Evolutionary conservation across 2,797 vertebrate genomes (phyloP).

Genomic region (Spea hammondii): DNA sequence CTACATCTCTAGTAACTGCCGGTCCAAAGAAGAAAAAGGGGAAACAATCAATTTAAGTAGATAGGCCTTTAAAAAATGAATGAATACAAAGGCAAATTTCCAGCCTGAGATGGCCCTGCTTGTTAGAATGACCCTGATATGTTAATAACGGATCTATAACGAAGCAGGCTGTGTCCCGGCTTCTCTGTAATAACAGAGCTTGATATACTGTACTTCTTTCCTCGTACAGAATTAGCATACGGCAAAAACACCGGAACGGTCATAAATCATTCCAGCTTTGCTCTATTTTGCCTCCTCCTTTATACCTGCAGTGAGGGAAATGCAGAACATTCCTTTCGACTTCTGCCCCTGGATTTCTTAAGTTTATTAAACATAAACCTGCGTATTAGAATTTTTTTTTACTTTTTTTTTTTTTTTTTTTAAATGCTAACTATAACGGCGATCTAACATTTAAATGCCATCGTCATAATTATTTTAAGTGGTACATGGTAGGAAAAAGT

Average conservation of each 20-base stretch:
- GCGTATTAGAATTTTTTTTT: neutral
- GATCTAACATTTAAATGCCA: conserved; percentile 35
- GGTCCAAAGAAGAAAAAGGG: neutral
- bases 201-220: conserved; percentile 25
- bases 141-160: conserved; percentile 36
- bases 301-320: conserved; percentile 10
- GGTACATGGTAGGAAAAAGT: neutral
- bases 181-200: conserved; percentile 25
- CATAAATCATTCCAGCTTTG: conserved; percentile 36
- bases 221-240: conserved; percentile 32
- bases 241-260: conserved; percentile 7
- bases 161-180: conserved; percentile 15
- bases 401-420: too few relatives aligned
- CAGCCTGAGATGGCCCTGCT: neutral
- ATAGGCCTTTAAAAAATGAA: conserved; percentile 4
- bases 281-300: conserved; percentile 22
- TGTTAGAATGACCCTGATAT: conserved; percentile 19
- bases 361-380: conserved; percentile 44
- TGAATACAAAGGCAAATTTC: neutral
- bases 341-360: conserved; percentile 20
- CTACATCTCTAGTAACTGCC: neutral
- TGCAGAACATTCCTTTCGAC: neutral
- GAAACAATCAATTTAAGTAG: neutral
- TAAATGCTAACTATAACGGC: neutral
- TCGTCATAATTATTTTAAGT: conserved; percentile 10